These are phyloP conservation scores for Nomada goodeniana DNA, from an alignment of 2,888 invertebrate species.

Conservation along the genomic window DNA sequence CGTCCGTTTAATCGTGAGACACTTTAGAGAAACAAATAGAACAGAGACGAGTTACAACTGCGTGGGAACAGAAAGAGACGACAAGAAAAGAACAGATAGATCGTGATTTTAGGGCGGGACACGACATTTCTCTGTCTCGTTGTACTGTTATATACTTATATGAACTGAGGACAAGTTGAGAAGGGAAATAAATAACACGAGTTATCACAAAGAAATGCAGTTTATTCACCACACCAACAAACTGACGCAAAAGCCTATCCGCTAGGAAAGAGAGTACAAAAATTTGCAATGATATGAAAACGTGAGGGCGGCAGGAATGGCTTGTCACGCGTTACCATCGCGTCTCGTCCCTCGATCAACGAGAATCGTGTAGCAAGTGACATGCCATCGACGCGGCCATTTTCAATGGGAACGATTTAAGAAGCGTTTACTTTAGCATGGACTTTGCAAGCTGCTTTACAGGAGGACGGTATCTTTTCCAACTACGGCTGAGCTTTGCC, in stretches of 20 bases:
- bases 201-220: constrained; percentile 83
- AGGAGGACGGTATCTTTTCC: constrained; percentile 57
- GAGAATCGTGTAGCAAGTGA: constrained; percentile 33
- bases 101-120: constrained; percentile 43
- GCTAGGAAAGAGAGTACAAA: constrained; percentile 74
- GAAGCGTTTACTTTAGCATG: constrained; percentile 58
- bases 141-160: constrained; percentile 27
- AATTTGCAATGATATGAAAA: constrained; percentile 64
- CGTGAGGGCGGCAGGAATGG: constrained; percentile 14
- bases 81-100: background rate
- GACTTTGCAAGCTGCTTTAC: constrained; percentile 52
- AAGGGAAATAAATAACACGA: constrained; percentile 83
- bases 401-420: constrained; percentile 48
- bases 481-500: constrained; percentile 35
- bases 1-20: background rate
- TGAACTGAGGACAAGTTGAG: constrained; percentile 72
- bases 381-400: constrained; percentile 14
- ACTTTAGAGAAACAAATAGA: constrained; percentile 9
- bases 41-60: background rate
- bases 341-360: constrained; percentile 3
- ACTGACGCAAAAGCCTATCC: constrained; percentile 76
- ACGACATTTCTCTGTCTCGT: constrained; percentile 35
- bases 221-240: constrained; percentile 84
- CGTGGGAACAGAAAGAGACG: constrained; percentile 9
- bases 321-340: constrained; percentile 22